phyloP scores from a whole-genome alignment of 23 tunicate species.

The Trididemnum nubilum region DNA sequence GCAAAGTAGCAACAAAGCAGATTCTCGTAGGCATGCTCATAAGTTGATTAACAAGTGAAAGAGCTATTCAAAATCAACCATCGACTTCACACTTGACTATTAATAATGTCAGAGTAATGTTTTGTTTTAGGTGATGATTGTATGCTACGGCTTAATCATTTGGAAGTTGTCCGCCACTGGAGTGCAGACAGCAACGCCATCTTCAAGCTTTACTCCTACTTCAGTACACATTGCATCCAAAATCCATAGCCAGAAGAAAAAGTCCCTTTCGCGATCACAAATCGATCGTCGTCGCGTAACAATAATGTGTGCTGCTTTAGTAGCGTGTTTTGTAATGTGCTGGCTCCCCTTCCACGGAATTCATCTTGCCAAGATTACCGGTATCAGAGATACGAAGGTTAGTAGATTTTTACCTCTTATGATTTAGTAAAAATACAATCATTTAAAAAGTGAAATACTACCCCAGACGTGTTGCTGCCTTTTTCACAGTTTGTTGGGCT shows the following conservation, averaged over 20 bases:
- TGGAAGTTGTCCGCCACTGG: neutral
- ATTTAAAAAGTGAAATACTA: no score
- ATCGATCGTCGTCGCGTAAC: conserved; percentile 58
- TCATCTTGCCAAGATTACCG: conserved; percentile 65
- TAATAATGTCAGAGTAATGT: no score
- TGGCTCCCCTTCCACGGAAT: conserved; percentile 73
- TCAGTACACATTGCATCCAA: neutral
- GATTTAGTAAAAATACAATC: no score
- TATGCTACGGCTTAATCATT: conserved; percentile 1
- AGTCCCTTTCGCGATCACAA: conserved; percentile 19
- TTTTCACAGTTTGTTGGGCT: no score
- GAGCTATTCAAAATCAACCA: no score
- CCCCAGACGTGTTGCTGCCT: no score
- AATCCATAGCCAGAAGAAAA: neutral
- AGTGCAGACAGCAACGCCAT: neutral
- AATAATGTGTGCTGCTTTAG: conserved; percentile 80
- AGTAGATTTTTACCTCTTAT: neutral
- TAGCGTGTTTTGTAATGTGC: conserved; percentile 48
- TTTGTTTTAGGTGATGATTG: conserved; percentile 14
- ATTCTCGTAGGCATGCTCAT: no score
- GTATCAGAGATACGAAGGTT: conserved; percentile 31
- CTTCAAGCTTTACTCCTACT: neutral
- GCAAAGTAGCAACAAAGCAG: no score
- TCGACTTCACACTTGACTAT: no score
- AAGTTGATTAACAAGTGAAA: no score